phyloP scores from a whole-genome alignment of 2,797 vertebrate genomes.

The Ficedula albicollis region DNA sequence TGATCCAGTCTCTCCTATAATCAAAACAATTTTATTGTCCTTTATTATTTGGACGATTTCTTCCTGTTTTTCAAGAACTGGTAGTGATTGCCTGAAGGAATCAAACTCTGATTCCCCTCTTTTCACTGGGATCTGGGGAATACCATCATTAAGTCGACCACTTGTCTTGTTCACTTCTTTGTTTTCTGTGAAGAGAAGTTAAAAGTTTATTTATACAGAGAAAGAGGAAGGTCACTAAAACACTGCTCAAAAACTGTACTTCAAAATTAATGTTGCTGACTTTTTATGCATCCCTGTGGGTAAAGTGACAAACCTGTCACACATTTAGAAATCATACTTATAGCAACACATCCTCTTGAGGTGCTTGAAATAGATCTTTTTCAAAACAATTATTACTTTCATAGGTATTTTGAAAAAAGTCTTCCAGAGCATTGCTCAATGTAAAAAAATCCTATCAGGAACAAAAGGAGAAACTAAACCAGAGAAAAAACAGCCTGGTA shows the following conservation, averaged over 20 bases:
- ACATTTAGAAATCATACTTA: not conserved
- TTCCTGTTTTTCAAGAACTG: slow-evolving; percentile 84
- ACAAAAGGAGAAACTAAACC: not conserved
- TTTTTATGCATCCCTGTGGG: not conserved
- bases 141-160: slow-evolving; percentile 84
- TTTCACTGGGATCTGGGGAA: slow-evolving; percentile 86
- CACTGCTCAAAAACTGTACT: not conserved
- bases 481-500: not conserved
- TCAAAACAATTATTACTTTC: not conserved
- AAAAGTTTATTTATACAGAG: not conserved
- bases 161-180: slow-evolving; percentile 83
- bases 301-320: not conserved
- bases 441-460: not conserved
- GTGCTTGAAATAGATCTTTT: not conserved
- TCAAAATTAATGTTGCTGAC: not conserved
- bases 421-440: not conserved
- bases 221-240: not conserved
- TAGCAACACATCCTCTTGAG: accelerated
- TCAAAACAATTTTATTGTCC: slow-evolving; percentile 87
- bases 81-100: slow-evolving; percentile 83
- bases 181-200: slow-evolving; percentile 72
- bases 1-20: slow-evolving; percentile 94
- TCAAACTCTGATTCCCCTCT: slow-evolving; percentile 87
- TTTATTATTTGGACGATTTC: slow-evolving; percentile 88
- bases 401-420: not conserved